phyloP scores from a whole-genome alignment of 2,113 vertebrate genomes.

The Seriola aureovittata region DNA sequence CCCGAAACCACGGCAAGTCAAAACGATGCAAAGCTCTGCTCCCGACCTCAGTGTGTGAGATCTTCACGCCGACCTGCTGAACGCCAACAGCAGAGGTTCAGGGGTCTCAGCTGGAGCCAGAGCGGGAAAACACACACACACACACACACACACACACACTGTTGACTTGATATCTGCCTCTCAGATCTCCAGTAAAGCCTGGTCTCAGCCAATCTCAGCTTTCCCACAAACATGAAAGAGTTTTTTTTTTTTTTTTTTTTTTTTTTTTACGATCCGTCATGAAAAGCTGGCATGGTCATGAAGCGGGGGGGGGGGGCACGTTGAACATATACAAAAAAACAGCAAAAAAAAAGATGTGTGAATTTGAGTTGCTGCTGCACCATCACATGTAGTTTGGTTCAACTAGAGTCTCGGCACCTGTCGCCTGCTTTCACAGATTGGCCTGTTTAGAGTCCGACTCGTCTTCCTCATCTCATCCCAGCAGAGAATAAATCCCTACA shows the following conservation, averaged over 20 bases:
- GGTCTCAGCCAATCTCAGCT: conserved; percentile 74
- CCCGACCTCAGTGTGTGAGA: background rate
- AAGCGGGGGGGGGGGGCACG: background rate
- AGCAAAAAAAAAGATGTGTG: background rate
- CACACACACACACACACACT: conserved; percentile 16
- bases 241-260: conserved; percentile 27
- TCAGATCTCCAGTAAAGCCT: conserved; percentile 77
- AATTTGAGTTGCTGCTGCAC: conserved; percentile 5
- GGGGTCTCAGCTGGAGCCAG: conserved; percentile 34
- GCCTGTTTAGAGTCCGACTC: conserved; percentile 19
- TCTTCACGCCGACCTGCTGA: background rate
- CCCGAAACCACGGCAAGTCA: background rate
- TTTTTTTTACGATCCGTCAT: conserved; percentile 57
- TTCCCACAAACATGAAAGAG: conserved; percentile 84
- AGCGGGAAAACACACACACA: conserved; percentile 8
- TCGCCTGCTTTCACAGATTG: conserved; percentile 53
- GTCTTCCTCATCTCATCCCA: conserved; percentile 45
- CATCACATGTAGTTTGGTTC: conserved; percentile 29
- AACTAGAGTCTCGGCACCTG: conserved; percentile 66
- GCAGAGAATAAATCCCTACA: conserved; percentile 33
- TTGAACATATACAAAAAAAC: conserved; percentile 15
- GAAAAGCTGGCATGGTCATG: conserved; percentile 63
- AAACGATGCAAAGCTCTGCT: no score
- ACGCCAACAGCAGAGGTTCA: conserved; percentile 22
- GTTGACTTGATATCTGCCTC: conserved; percentile 73